A percentile compares a stretch with the other conserved stretches of the same genome.
Evolutionary conservation across 2,113 vertebrate species (phyloP).

Genomic region (Eurypyga helias): DNA sequence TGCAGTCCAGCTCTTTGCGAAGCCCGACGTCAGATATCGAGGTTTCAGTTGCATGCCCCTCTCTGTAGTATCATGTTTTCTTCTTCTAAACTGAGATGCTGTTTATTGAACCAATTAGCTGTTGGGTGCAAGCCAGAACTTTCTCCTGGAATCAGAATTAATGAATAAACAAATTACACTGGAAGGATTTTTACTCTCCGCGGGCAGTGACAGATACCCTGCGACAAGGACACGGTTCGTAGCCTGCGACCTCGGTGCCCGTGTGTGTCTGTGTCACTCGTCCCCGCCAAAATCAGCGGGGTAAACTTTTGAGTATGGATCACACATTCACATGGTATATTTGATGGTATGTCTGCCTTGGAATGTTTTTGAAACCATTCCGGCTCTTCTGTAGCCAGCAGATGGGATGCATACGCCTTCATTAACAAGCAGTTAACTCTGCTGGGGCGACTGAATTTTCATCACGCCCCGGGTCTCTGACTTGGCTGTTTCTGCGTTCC

Average conservation of each 20-base stretch:
- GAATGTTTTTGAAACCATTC: constrained; percentile 39
- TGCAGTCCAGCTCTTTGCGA: background rate
- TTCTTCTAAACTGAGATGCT: background rate
- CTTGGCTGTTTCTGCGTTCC: constrained; percentile 35
- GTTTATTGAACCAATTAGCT: constrained; percentile 65
- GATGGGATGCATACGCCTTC: constrained; percentile 65
- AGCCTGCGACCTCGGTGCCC: background rate
- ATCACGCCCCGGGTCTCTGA: constrained; percentile 5
- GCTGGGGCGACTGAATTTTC: constrained; percentile 14
- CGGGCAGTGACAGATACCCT: background rate
- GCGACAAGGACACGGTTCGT: background rate
- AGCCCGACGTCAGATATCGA: background rate
- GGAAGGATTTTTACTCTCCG: background rate
- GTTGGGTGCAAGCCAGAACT: constrained; percentile 56
- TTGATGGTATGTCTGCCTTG: constrained; percentile 21
- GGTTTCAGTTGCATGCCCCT: constrained; percentile 1
- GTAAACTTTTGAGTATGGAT: background rate
- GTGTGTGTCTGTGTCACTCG: rapidly evolving
- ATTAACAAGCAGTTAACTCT: constrained; percentile 50
- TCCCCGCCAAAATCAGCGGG: background rate
- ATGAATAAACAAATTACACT: constrained; percentile 36
- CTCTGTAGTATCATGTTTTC: background rate
- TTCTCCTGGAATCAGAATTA: constrained; percentile 58
- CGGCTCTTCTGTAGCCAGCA: constrained; percentile 53
- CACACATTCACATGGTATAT: background rate